Percentiles rank a stretch among this genome's conserved stretches.
Conservation (phyloP, 2,888 invertebrate species). For the Drosophila borborema region DNA sequence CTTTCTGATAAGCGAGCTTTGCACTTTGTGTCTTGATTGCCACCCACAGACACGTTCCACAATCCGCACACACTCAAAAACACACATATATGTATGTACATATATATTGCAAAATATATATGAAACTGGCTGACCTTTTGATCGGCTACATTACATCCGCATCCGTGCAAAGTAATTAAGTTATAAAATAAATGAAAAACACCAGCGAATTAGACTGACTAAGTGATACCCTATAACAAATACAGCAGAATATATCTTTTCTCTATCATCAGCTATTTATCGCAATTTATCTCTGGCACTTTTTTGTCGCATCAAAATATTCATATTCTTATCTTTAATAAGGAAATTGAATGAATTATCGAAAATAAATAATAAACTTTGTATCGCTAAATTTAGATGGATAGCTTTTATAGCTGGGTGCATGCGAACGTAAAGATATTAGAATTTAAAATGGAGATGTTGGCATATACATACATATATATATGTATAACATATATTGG, state of each 20-base stretch:
- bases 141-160: slow-evolving; percentile 24
- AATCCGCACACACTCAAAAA: slow-evolving; percentile 3
- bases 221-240: not conserved
- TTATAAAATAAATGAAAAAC: not conserved
- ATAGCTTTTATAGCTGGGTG: not conserved
- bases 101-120: slow-evolving; percentile 5
- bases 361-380: not conserved
- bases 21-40: slow-evolving; percentile 6
- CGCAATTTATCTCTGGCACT: not conserved
- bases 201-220: fast-evolving
- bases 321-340: not conserved
- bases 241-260: not conserved
- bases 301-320: not conserved
- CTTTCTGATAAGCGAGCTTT: slow-evolving; percentile 13
- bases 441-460: not conserved
- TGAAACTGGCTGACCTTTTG: slow-evolving; percentile 29
- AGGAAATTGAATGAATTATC: not conserved
- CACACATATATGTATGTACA: not conserved
- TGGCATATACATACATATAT: no score
- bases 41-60: slow-evolving; percentile 12
- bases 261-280: not conserved
- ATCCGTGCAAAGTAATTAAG: slow-evolving; percentile 2
- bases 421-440: not conserved
- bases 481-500: no score
- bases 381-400: not conserved